Evolutionary conservation across 1,140 invertebrate genomes (phyloP).

Genomic region (Micrasema minimum): DNA sequence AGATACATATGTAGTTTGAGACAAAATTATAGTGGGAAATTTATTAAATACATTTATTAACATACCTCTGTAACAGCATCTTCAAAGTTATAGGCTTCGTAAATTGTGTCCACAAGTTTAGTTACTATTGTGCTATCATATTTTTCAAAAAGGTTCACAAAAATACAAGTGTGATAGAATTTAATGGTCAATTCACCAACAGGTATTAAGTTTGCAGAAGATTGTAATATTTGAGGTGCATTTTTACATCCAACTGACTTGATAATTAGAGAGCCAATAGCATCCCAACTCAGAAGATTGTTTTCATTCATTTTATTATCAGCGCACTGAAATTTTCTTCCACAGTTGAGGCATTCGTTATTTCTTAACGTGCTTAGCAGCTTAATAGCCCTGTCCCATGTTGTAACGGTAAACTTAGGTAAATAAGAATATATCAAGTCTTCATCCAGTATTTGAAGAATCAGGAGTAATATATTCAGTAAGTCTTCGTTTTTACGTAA

Average conservation of each 20-base stretch:
- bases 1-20: no score
- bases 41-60: no score
- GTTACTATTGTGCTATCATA: slow-evolving; percentile 58
- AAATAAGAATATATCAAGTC: slow-evolving; percentile 62
- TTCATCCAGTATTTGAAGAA: slow-evolving; percentile 66
- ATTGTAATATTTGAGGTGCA: slow-evolving; percentile 60
- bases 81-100: slow-evolving; percentile 60
- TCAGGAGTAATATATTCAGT: slow-evolving; percentile 61
- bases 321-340: slow-evolving; percentile 59
- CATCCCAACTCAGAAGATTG: slow-evolving; percentile 63
- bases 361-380: slow-evolving; percentile 61
- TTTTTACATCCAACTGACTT: slow-evolving; percentile 64
- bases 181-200: slow-evolving; percentile 60
- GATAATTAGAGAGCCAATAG: slow-evolving; percentile 61
- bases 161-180: slow-evolving; percentile 62
- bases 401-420: slow-evolving; percentile 63
- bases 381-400: slow-evolving; percentile 62
- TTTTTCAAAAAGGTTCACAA: slow-evolving; percentile 62
- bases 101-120: slow-evolving; percentile 62
- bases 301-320: slow-evolving; percentile 45
- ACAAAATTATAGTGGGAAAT: no score
- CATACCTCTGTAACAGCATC: slow-evolving; percentile 61
- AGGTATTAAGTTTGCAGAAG: slow-evolving; percentile 59
- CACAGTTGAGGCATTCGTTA: slow-evolving; percentile 64
- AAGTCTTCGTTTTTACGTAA: slow-evolving; percentile 64